Conservation (phyloP, 2,888 invertebrate genomes). For the Cantharis rustica region DNA sequence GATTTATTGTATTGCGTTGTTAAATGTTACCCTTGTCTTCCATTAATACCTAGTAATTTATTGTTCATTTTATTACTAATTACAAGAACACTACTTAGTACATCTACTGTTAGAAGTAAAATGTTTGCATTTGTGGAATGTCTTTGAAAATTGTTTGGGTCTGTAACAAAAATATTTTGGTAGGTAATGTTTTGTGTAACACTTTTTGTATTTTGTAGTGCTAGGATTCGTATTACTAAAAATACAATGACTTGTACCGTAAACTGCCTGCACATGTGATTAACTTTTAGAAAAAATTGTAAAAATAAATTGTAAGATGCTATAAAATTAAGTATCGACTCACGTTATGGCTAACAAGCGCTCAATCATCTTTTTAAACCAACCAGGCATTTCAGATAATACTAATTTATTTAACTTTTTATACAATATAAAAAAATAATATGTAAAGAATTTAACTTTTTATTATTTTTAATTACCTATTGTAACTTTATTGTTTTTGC, state of each 20-base stretch:
- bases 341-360: not conserved
- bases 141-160: not conserved
- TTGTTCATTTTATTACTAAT: constrained; percentile 1
- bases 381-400: not conserved
- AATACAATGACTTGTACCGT: constrained; percentile 23
- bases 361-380: not conserved
- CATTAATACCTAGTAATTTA: constrained; percentile 2
- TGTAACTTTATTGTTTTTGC: not conserved
- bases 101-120: not conserved
- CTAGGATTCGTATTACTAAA: constrained; percentile 13
- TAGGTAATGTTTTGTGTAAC: not conserved
- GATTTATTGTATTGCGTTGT: constrained; percentile 15
- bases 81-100: not conserved
- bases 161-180: not conserved
- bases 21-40: not conserved
- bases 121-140: not conserved
- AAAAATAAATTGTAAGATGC: constrained; percentile 15
- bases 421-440: not conserved
- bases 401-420: not conserved
- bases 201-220: constrained; percentile 11
- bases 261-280: constrained; percentile 32
- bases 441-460: not conserved
- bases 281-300: constrained; percentile 21
- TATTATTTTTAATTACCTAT: not conserved
- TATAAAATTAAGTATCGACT: constrained; percentile 14